Percentiles rank a stretch among this genome's conserved stretches.
Evolutionary conservation across 2,888 invertebrate species (phyloP).

Genomic region (Villa cingulata): DNA sequence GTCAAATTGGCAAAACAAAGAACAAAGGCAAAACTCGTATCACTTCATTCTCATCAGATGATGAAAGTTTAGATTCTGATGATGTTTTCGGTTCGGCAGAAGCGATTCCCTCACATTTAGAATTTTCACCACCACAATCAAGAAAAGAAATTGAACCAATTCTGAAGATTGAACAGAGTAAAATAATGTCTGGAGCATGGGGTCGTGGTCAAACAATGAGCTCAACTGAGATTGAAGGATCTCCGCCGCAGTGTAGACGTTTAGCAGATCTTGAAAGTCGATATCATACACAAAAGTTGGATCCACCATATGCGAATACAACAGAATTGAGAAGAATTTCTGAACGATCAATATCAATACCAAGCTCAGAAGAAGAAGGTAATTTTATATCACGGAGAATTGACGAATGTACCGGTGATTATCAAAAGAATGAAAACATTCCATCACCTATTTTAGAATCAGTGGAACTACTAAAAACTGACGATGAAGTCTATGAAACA

Average conservation of each 20-base stretch:
- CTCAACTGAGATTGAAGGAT: conserved; percentile 64
- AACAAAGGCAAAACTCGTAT: conserved; percentile 55
- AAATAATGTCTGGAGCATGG: conserved; percentile 52
- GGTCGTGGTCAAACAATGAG: conserved; percentile 60
- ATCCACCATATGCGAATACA: conserved; percentile 48
- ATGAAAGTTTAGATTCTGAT: conserved; percentile 62
- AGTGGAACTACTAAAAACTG: conserved; percentile 45
- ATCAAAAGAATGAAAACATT: conserved; percentile 45
- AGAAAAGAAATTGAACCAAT: conserved; percentile 64
- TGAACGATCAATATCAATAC: conserved; percentile 60
- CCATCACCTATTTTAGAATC: conserved; percentile 49
- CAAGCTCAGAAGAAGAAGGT: conserved; percentile 61
- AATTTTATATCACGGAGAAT: conserved; percentile 44
- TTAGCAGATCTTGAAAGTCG: conserved; percentile 50
- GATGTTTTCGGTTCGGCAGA: conserved; percentile 65
- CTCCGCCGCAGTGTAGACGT: conserved; percentile 57
- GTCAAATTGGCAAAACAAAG: conserved; percentile 46
- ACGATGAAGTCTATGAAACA: conserved; percentile 39
- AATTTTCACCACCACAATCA: conserved; percentile 63
- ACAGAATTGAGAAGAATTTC: conserved; percentile 57
- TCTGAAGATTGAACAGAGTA: conserved; percentile 55
- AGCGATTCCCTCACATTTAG: conserved; percentile 54
- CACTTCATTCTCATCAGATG: conserved; percentile 62
- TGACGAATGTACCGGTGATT: conserved; percentile 46
- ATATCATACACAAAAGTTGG: conserved; percentile 46